Base-by-base conservation (phyloP, 2,113 vertebrate species). In the Lates calcarifer region DNA sequence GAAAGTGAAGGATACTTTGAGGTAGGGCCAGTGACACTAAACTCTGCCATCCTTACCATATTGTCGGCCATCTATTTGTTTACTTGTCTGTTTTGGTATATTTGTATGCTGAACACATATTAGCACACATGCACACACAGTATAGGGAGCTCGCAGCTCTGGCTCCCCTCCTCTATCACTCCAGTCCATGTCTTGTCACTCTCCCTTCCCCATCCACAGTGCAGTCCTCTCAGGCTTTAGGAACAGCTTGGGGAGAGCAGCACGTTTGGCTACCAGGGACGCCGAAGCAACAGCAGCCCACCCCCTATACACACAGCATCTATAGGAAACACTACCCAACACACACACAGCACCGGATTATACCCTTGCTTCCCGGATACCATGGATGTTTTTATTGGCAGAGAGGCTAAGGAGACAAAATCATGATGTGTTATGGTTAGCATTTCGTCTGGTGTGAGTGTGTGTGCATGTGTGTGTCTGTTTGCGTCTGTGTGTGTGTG, bases 171-270 rank as follows among this genome's bases (percentile, higher is more conserved):
- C 82, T 85, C 53, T 10, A 45, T 0, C 0, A 55, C 14, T 95
- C 94, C 93, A 77, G 45, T 92, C 92, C 95, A 47, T 64, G 79
- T 87, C 93, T 96, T 95, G 61, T 65, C 39, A 13, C 77, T 61
- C 80, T 86, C 91, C 83, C 81, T 89, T 89, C 87, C 89, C 83
- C 85, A 87, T 93, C 91, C 92, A 93, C 89, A 85, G 90, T 91
- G 91, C 91, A 85, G 93, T 94, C 91, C 94, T 94, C 94, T 93
- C 91, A 92, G 92, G 94, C 94, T 96, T 95, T 93, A 93, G 95
- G 94, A 95, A 94, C 92, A 94, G 95, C 94, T 96, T 93, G 91
- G 94, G 94, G 93, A 94, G 93, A 95, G 92, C 90, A 81, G 90
- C 92, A 94, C 92, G 92, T 91, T 95, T 93, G 87, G 91, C 93